These are phyloP conservation scores for Heteropelma amictum DNA, from an alignment of 2,888 invertebrate species.

Conservation along the genomic window DNA sequence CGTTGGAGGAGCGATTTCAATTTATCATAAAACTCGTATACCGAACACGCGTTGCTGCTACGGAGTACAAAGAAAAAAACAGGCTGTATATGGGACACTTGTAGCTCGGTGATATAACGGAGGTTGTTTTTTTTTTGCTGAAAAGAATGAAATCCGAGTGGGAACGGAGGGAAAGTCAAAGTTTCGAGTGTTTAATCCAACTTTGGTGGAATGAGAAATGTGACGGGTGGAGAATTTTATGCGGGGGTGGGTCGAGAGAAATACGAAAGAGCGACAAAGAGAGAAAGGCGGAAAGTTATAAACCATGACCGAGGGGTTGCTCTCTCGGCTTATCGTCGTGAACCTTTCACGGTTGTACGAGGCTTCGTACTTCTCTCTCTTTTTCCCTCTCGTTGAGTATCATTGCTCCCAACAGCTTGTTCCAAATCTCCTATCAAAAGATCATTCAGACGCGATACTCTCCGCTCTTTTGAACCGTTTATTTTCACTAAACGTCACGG, in stretches of 20 bases:
- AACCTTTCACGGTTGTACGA: constrained; percentile 65
- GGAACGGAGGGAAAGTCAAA: constrained; percentile 46
- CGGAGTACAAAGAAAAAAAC: constrained; percentile 15
- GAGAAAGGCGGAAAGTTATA: constrained; percentile 24
- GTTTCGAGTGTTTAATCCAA: constrained; percentile 52
- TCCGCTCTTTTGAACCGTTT: constrained; percentile 46
- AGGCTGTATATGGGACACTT: constrained; percentile 48
- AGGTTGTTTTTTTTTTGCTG: constrained; percentile 33
- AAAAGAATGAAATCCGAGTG: constrained; percentile 52
- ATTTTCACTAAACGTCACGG: constrained; percentile 37
- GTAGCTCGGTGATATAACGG: constrained; percentile 44
- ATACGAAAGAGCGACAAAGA: constrained; percentile 26
- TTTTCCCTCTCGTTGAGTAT: constrained; percentile 25
- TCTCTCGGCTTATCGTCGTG: constrained; percentile 63
- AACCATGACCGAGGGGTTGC: constrained; percentile 47
- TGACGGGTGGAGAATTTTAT: constrained; percentile 25
- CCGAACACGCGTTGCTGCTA: not conserved
- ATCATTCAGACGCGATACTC: constrained; percentile 53
- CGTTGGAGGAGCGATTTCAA: constrained; percentile 37
- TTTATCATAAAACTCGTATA: constrained; percentile 31
- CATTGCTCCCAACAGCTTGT: constrained; percentile 49
- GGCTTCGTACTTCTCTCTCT: constrained; percentile 27
- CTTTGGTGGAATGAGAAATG: constrained; percentile 34
- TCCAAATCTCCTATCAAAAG: constrained; percentile 51
- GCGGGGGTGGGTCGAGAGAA: constrained; percentile 32